A percentile compares a stretch with the other conserved stretches of the same genome.
Conservation (phyloP, 2,888 invertebrate species). For the Subacronicta megacephala region DNA sequence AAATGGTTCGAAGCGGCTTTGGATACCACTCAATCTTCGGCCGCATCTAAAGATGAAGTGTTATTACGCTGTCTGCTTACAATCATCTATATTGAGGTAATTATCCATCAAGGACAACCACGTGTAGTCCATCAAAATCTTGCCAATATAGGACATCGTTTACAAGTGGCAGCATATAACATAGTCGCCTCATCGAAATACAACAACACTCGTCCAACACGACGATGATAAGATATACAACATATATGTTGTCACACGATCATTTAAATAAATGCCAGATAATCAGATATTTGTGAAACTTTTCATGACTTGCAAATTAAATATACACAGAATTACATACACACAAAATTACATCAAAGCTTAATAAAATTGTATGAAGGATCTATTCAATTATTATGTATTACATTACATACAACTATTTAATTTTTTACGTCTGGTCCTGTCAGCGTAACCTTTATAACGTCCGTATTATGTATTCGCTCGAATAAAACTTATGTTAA, state of each 20-base stretch:
- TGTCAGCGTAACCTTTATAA: conserved; percentile 54
- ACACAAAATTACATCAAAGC: conserved; percentile 70
- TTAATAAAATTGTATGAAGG: conserved; percentile 57
- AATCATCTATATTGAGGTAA: conserved; percentile 36
- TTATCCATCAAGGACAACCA: conserved; percentile 18
- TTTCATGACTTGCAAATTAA: conserved; percentile 60
- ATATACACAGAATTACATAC: conserved; percentile 65
- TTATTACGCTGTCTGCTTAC: conserved; percentile 21
- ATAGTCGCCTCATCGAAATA: conserved; percentile 34
- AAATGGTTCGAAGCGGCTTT: conserved; percentile 46
- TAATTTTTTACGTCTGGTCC: conserved; percentile 57
- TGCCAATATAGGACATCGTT: conserved; percentile 31
- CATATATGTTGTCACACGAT: conserved; percentile 61
- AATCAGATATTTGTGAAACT: conserved; percentile 56
- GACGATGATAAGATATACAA: conserved; percentile 55
- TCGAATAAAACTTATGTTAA: conserved; percentile 50
- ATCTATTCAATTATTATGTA: conserved; percentile 60
- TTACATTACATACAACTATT: conserved; percentile 56
- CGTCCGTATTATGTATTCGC: conserved; percentile 41
- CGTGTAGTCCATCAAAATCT: conserved; percentile 10
- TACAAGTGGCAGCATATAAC: conserved; percentile 16
- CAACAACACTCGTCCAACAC: conserved; percentile 44
- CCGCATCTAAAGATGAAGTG: conserved; percentile 25
- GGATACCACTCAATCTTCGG: conserved; percentile 27
- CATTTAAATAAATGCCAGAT: conserved; percentile 74